Conservation (phyloP, 2,888 invertebrate genomes). For the Sympetrum striolatum region DNA sequence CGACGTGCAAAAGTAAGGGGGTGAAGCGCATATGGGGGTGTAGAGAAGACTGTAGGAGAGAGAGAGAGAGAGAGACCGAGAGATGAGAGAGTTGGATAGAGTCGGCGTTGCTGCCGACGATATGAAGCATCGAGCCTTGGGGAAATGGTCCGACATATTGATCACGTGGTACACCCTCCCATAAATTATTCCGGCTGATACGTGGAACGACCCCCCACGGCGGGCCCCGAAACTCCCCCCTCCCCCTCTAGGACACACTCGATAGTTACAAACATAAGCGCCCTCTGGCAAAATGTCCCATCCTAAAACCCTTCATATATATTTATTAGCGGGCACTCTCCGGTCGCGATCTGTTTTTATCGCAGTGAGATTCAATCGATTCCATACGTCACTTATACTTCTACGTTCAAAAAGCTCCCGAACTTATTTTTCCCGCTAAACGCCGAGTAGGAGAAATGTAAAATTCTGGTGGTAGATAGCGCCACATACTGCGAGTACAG, state of each 20-base stretch:
- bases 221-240: too few relatives aligned
- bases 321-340: not conserved
- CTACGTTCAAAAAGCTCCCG: too few relatives aligned
- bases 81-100: not conserved
- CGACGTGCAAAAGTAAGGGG: not conserved
- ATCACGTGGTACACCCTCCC: slow-evolving; percentile 32
- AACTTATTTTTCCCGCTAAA: too few relatives aligned
- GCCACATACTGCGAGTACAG: too few relatives aligned
- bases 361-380: too few relatives aligned
- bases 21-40: not conserved
- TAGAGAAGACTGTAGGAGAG: not conserved
- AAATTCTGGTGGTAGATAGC: too few relatives aligned
- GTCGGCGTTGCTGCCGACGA: not conserved
- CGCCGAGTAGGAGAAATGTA: too few relatives aligned
- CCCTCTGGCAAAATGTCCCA: not conserved
- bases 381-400: too few relatives aligned
- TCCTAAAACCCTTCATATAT: not conserved
- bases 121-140: slow-evolving; percentile 33
- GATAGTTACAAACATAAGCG: not conserved
- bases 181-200: slow-evolving; percentile 36
- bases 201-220: not conserved
- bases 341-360: not conserved
- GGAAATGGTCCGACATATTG: slow-evolving; percentile 41
- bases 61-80: not conserved
- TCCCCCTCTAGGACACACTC: not conserved